These are phyloP conservation scores for Octopus bimaculoides DNA, from an alignment of 1,140 invertebrate species.

Conservation along the genomic window DNA sequence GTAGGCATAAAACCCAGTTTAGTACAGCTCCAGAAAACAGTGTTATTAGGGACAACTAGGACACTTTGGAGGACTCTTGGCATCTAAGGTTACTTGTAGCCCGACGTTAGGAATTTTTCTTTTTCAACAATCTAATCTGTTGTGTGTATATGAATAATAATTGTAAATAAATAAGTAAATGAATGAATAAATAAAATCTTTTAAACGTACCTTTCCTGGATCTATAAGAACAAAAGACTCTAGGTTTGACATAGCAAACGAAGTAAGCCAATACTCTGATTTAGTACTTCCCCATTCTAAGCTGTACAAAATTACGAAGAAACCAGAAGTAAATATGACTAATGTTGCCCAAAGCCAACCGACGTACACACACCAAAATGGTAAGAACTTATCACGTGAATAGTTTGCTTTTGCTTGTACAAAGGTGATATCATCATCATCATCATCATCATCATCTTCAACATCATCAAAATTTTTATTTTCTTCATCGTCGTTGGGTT, in stretches of 20 bases:
- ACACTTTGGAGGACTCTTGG: too few species aligned
- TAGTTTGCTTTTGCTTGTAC: slow-evolving; percentile 13
- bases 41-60: too few species aligned
- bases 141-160: too few species aligned
- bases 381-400: slow-evolving; percentile 17
- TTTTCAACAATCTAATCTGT: too few species aligned
- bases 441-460: too few species aligned
- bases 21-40: too few species aligned
- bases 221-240: slow-evolving; percentile 39
- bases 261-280: slow-evolving; percentile 39
- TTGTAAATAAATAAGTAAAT: too few species aligned
- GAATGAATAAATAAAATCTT: too few species aligned
- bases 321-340: slow-evolving; percentile 26
- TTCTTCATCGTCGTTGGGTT: not conserved
- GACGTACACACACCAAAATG: slow-evolving; percentile 38
- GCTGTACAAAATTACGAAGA: slow-evolving; percentile 42
- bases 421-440: not conserved
- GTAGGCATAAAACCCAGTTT: too few species aligned
- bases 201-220: slow-evolving; percentile 33
- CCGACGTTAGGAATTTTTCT: too few species aligned
- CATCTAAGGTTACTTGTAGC: too few species aligned
- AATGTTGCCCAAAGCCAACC: slow-evolving; percentile 32
- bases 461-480: not conserved
- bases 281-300: slow-evolving; percentile 41
- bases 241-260: slow-evolving; percentile 39